Base-by-base conservation (phyloP, 2,797 vertebrate genomes). In the Triplophysa yarkandensis region DNA sequence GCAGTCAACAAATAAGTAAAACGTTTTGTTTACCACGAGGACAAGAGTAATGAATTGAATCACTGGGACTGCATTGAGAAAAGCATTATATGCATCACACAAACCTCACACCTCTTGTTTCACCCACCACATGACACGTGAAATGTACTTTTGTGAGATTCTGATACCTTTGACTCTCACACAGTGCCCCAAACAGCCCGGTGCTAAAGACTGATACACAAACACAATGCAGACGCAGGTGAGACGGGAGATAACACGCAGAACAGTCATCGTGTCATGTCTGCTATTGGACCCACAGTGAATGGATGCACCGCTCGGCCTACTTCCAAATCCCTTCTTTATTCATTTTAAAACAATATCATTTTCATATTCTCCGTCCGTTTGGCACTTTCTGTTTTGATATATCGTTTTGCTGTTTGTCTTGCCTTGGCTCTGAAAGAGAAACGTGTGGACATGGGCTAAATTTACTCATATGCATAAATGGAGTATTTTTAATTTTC, bases 401-500 rank as follows among this genome's bases (percentile, higher is more conserved):
- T 72, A 23, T 36, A 25, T 13, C 9, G 65, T 6, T 57, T 39
- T 6, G n/a, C 25, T 63, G 32, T 39, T 65, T 61, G 58, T 34
- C 19, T 70, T 55, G 28, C 25, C 41, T 48, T 54, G 30, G 61
- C 72, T 69, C 30, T 62, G 57, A 30, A 36, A 66, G 70, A 54
- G 32, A 28, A 57, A 66, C 77, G 83, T 81, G 82, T 80, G 83
- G 84, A 81, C 79, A 82, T 85, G 83, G 89, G 85, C 86, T 87
- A 86, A 91, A 91, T 89, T 85, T 63, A 80, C 85, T 88, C 87
- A 88, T 88, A 91, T 89, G 87, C 88, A 90, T 88, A 86, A 86
- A 91, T 91, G 87, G 84, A 89, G 89, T 93, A 92, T 93, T 93
- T 93, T 91, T 85, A 17, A 84, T 86, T 87, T 80, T 83, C 64